Evolutionary conservation across 2,888 invertebrate genomes (phyloP).

Genomic region (Craniophora ligustri): DNA sequence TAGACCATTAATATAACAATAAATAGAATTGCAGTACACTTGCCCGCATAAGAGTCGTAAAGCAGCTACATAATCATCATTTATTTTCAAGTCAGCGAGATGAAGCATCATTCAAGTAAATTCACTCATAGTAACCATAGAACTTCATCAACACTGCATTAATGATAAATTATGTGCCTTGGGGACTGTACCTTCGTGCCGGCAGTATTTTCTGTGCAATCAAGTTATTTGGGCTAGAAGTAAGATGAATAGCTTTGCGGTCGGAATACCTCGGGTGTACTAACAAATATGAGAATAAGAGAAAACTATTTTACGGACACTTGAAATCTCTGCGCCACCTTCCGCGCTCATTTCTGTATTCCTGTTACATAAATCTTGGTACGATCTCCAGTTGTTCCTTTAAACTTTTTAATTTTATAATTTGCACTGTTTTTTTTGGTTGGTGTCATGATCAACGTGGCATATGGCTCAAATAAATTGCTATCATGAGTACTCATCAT

Average conservation of each 20-base stretch:
- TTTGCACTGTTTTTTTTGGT: too few species aligned
- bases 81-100: neutral
- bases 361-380: too few species aligned
- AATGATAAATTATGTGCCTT: conserved; percentile 2
- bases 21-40: too few species aligned
- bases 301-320: conserved; percentile 11
- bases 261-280: conserved; percentile 5
- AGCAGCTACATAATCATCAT: neutral
- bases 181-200: conserved; percentile 12
- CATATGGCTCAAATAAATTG: too few species aligned
- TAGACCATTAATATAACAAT: too few species aligned
- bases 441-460: too few species aligned
- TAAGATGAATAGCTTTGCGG: conserved; percentile 35
- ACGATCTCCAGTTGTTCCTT: too few species aligned
- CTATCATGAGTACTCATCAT: too few species aligned
- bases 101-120: too few species aligned
- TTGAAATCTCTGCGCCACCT: conserved; percentile 17
- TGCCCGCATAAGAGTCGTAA: neutral
- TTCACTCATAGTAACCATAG: neutral
- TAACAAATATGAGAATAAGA: conserved; percentile 18
- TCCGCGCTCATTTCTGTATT: too few species aligned
- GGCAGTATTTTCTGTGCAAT: conserved; percentile 21
- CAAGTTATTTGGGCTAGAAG: conserved; percentile 11
- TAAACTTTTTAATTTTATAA: too few species aligned
- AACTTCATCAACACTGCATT: conserved; percentile 17